Conservation (phyloP, 2,888 invertebrate genomes). For the Drosophila ochracea region DNA sequence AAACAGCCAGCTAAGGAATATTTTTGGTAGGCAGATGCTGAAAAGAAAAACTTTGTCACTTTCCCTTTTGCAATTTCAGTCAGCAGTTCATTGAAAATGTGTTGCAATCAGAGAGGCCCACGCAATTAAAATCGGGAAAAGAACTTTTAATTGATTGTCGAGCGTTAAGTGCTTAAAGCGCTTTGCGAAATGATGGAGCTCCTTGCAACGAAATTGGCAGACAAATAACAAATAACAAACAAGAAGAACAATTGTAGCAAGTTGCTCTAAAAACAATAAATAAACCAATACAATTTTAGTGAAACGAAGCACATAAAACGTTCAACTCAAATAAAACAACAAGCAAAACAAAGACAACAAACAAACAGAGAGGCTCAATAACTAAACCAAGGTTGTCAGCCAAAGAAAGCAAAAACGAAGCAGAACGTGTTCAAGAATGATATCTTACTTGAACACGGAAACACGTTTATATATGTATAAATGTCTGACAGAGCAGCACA, state of each 20-base stretch:
- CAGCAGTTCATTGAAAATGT: not conserved
- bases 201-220: conserved; percentile 16
- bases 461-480: conserved; percentile 30
- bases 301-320: conserved; percentile 57
- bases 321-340: conserved; percentile 36
- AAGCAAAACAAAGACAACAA: conserved; percentile 26
- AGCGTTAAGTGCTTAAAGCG: conserved; percentile 46
- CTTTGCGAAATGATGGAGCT: conserved; percentile 25
- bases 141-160: conserved; percentile 69
- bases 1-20: conserved; percentile 22
- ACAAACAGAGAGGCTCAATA: conserved; percentile 22
- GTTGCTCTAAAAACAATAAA: conserved; percentile 68
- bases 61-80: conserved; percentile 19
- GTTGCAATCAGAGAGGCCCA: not conserved
- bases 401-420: conserved; percentile 17
- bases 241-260: conserved; percentile 43
- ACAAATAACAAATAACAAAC: conserved; percentile 22
- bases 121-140: conserved; percentile 51
- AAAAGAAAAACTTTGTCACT: conserved; percentile 11
- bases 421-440: conserved; percentile 15
- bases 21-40: conserved; percentile 5
- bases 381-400: conserved; percentile 28
- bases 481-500: conserved; percentile 5
- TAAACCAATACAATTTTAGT: conserved; percentile 71
- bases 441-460: conserved; percentile 38